These are phyloP conservation scores for Chrysolina haemoptera DNA, from an alignment of 2,888 invertebrate genomes.

Conservation along the genomic window DNA sequence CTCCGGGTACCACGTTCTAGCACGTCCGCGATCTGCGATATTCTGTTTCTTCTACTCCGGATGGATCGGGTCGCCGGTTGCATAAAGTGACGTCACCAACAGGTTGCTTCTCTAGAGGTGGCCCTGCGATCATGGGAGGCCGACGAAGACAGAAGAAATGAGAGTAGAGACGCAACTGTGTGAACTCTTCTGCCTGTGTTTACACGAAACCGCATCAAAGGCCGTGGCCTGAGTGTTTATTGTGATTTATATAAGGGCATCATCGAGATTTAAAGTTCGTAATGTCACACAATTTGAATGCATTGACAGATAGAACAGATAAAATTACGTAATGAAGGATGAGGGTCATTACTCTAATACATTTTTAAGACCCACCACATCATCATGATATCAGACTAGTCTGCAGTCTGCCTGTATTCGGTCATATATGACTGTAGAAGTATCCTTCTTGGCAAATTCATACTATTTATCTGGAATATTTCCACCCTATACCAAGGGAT, in stretches of 20 bases:
- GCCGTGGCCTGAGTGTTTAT: constrained; percentile 35
- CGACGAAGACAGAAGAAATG: constrained; percentile 45
- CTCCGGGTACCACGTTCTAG: constrained; percentile 29
- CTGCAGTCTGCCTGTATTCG: no score
- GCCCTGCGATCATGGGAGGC: constrained; percentile 64
- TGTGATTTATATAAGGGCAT: constrained; percentile 41
- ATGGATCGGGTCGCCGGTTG: constrained; percentile 45
- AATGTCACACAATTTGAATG: constrained; percentile 5
- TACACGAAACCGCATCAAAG: constrained; percentile 42
- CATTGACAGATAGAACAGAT: neutral
- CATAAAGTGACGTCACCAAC: constrained; percentile 65
- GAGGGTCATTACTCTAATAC: neutral
- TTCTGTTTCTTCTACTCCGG: constrained; percentile 42
- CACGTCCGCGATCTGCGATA: constrained; percentile 37
- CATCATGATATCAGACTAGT: no score
- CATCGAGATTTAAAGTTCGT: constrained; percentile 26
- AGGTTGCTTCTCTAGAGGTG: constrained; percentile 65
- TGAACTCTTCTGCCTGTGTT: constrained; percentile 45
- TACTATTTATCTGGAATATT: no score
- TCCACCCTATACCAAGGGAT: no score
- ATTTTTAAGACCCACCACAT: no score
- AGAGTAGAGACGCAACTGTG: constrained; percentile 34
- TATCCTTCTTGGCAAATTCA: no score
- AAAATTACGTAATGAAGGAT: neutral
- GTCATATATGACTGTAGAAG: no score